Base-by-base conservation (phyloP, 2,888 invertebrate species). In the Sesia bembeciformis region DNA sequence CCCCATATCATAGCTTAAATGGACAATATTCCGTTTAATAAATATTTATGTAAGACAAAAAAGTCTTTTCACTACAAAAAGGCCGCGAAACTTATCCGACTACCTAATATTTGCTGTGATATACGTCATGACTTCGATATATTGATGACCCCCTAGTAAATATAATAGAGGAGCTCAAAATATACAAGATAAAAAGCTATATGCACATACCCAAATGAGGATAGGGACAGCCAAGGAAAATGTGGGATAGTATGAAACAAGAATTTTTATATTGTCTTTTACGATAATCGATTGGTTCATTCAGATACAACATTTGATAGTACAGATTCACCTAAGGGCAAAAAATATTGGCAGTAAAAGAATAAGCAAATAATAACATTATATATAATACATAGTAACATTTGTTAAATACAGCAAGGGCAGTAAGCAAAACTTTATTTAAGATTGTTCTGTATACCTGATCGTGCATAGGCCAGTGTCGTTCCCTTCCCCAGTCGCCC, bases 141-240 rank as follows among this genome's bases (percentile, higher is more conserved):
- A 23, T 23, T 23, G 23, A 23, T 23, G 23, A 23, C 2, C 23
- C 23, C 23, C 23, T 23, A 23, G 23, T 23, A 23, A 23, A 23
- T 23, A 23, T 23, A 23, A 23, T 23, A 23, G 23, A 23, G 23
- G 23, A 23, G 2, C 23, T 23, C 23, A 23, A 58, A 53, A 64
- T 57, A 61, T 52, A 61, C 58, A 61, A 63, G 57, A 53, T 46
- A 5, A 50, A 50, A 39, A 3, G 7, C 23, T 23, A 52, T 53
- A 40, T 53, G 54, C 58, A 81, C 88, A 80, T 86, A 88, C 88
- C 88, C 73, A 80, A 75, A 69, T 87, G 81, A 70, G 81, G 81
- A 78, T 78, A 85, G 67, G 86, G 86, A 74, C 88, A 88, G 75
- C 88, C 88, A 80, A 87, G 87, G 82, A 88, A 88, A 72, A 84